Evolutionary conservation across 2,888 invertebrate species (phyloP).

Genomic region (Eumacrocentrus americanus): DNA sequence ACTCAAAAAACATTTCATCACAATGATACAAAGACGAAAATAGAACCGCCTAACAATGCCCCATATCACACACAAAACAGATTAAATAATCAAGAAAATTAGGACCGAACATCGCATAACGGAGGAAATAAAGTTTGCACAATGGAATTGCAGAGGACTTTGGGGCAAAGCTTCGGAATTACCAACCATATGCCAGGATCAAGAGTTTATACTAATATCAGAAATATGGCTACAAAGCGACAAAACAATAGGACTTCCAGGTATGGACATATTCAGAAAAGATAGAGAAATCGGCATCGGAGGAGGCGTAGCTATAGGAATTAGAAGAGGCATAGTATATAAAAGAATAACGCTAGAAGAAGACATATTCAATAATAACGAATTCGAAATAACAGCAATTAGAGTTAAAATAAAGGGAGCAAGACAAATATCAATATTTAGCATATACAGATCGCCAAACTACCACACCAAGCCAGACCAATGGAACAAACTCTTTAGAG

Average conservation of each 20-base stretch:
- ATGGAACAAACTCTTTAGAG: not conserved
- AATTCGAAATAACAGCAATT: not conserved
- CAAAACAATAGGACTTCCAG: not conserved
- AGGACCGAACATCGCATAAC: not conserved
- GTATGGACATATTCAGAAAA: not conserved
- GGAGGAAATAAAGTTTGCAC: not conserved
- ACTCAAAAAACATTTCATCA: not conserved
- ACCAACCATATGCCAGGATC: not conserved
- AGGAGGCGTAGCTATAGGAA: conserved; percentile 6
- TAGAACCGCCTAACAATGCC: too few species aligned
- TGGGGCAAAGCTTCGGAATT: conserved; percentile 13
- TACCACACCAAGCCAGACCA: not conserved
- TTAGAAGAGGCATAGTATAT: not conserved
- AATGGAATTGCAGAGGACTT: conserved; percentile 23
- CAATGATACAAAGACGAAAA: not conserved
- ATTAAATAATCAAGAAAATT: not conserved
- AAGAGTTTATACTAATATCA: conserved; percentile 9
- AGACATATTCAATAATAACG: not conserved
- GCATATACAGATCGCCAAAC: not conserved
- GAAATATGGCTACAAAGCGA: not conserved
- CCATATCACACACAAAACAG: not conserved
- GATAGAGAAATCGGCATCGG: not conserved
- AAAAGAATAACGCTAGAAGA: not conserved
- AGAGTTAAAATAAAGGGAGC: not conserved
- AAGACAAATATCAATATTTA: not conserved